Percentiles rank a stretch among this genome's conserved stretches.
These are phyloP conservation scores for Eurytemora carolleeae DNA, from an alignment of 1,140 invertebrate species.

Conservation along the genomic window DNA sequence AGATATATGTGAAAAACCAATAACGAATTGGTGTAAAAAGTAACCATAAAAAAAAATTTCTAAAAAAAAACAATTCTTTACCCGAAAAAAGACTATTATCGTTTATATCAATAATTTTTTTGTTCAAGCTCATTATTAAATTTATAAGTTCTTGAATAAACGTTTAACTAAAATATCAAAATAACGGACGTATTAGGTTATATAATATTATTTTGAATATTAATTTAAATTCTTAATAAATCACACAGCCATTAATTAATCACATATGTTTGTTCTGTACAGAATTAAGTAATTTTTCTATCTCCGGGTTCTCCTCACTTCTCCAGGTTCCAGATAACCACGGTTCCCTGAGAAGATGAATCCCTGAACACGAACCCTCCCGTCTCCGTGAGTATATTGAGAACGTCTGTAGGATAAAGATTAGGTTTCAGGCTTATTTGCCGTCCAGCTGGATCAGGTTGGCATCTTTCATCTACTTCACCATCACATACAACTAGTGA, in stretches of 20 bases:
- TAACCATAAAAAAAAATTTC: no score
- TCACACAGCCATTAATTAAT: background rate
- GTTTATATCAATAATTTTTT: no score
- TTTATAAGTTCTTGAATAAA: background rate
- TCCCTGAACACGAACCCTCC: constrained; percentile 4
- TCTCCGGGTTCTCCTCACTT: no score
- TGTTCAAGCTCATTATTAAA: no score
- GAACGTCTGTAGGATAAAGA: constrained; percentile 14
- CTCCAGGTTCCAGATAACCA: constrained; percentile 1
- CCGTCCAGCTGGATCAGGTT: constrained; percentile 5
- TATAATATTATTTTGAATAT: background rate
- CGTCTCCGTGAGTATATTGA: constrained; percentile 12
- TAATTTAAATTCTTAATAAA: background rate
- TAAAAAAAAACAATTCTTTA: no score
- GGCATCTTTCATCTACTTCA: constrained; percentile 1
- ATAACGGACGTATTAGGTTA: background rate
- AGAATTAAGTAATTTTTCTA: no score
- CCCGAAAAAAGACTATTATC: no score
- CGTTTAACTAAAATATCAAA: background rate
- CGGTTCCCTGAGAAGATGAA: constrained; percentile 3
- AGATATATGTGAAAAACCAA: no score
- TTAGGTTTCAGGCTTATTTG: constrained; percentile 7
- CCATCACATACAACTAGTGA: no score
- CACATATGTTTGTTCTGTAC: background rate
- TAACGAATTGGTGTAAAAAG: no score